A percentile compares a stretch with the other conserved stretches of the same genome.
These are phyloP conservation scores for Paramacrobiotus metropolitanus DNA, from an alignment of 1,140 invertebrate genomes.

Conservation along the genomic window DNA sequence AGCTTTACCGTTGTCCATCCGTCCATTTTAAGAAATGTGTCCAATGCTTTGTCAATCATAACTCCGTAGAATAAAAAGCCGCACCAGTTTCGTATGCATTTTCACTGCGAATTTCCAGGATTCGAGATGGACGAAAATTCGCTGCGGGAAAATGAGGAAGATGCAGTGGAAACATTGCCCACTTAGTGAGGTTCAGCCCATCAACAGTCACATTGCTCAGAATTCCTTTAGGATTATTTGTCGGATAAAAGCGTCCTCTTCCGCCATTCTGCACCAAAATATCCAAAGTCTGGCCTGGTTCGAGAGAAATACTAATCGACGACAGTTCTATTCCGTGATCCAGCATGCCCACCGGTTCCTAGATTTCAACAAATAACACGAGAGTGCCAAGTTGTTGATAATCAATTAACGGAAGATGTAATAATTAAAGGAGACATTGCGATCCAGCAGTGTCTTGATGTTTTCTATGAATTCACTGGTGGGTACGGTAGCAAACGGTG, in stretches of 20 bases:
- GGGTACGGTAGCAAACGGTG: slow-evolving; percentile 31
- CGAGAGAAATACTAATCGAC: slow-evolving; percentile 27
- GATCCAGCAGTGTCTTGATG: not conserved
- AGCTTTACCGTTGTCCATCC: not conserved
- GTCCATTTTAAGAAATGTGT: not conserved
- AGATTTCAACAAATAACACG: slow-evolving; percentile 25
- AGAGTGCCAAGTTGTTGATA: slow-evolving; percentile 50
- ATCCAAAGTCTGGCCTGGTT: slow-evolving; percentile 31
- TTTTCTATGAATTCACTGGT: slow-evolving; percentile 14
- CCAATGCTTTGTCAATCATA: not conserved
- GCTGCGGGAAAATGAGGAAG: not conserved
- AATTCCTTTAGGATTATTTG: slow-evolving; percentile 31
- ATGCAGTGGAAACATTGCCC: not conserved
- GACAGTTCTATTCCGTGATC: slow-evolving; percentile 31
- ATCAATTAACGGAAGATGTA: not conserved
- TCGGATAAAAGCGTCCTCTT: slow-evolving; percentile 41
- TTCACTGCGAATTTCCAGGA: not conserved
- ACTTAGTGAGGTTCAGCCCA: not conserved
- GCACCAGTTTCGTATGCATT: not conserved
- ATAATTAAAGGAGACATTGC: not conserved
- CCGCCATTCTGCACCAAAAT: slow-evolving; percentile 61
- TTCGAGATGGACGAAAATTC: not conserved
- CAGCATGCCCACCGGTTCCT: slow-evolving; percentile 26
- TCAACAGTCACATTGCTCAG: not conserved
- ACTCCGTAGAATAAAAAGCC: not conserved